Conservation (phyloP, 2,113 vertebrate species). For the Pygoscelis adeliae region DNA sequence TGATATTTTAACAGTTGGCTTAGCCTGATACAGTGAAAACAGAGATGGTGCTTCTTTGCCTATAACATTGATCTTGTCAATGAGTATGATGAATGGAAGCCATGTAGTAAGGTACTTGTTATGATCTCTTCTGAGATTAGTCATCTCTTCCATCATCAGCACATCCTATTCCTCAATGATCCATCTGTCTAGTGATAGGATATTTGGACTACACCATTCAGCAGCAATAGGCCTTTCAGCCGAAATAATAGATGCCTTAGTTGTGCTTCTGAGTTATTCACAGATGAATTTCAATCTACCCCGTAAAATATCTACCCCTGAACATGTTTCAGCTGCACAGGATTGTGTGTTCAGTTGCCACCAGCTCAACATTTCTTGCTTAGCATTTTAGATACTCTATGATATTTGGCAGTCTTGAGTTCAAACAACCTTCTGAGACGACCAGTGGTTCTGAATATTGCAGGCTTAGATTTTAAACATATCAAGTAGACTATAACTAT, state of each 20-base stretch:
- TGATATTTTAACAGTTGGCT: neutral
- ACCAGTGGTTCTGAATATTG: neutral
- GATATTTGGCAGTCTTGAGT: neutral
- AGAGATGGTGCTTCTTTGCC: neutral
- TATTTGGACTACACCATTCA: neutral
- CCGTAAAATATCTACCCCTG: neutral
- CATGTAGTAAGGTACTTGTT: neutral
- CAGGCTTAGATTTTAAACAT: neutral
- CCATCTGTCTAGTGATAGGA: neutral
- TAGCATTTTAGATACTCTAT: neutral
- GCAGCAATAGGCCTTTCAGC: neutral
- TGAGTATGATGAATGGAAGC: neutral
- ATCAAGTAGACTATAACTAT: neutral
- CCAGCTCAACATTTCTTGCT: neutral
- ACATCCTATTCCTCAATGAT: neutral
- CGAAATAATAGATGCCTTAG: neutral
- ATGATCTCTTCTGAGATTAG: neutral
- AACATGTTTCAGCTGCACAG: neutral
- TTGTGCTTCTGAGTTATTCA: neutral
- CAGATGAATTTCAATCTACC: neutral
- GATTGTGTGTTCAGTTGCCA: neutral
- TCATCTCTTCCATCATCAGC: neutral
- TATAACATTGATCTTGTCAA: neutral
- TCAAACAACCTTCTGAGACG: neutral
- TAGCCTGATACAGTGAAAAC: neutral